phyloP scores from a whole-genome alignment of 2,888 invertebrate species.

The Tinea semifulvella region DNA sequence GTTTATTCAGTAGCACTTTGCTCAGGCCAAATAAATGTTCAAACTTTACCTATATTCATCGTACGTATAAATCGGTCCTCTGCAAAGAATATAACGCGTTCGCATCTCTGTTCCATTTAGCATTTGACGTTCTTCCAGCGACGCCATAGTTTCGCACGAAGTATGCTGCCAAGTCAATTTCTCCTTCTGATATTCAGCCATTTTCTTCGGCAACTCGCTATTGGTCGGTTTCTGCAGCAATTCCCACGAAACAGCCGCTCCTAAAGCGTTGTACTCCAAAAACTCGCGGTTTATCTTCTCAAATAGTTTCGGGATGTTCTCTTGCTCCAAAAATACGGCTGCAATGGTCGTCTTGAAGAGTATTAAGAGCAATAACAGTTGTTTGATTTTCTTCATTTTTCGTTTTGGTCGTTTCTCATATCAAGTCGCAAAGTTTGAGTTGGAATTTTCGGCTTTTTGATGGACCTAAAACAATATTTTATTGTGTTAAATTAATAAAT shows the following conservation, averaged over 20 bases:
- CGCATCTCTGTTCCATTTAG: slow-evolving; percentile 47
- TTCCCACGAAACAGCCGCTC: slow-evolving; percentile 41
- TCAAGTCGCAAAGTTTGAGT: no score
- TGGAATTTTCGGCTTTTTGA: no score
- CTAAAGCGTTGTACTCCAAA: slow-evolving; percentile 35
- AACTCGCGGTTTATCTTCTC: slow-evolving; percentile 37
- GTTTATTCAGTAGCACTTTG: no score
- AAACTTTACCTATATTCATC: slow-evolving; percentile 59
- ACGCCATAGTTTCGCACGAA: slow-evolving; percentile 32
- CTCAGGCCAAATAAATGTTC: background rate
- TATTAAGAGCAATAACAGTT: background rate
- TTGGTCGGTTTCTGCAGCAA: slow-evolving; percentile 34
- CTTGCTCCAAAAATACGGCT: background rate
- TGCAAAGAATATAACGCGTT: slow-evolving; percentile 68
- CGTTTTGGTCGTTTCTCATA: background rate
- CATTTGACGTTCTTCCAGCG: slow-evolving; percentile 27
- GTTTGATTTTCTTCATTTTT: background rate
- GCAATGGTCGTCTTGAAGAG: background rate
- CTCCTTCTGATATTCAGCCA: slow-evolving; percentile 33
- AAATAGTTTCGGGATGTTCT: slow-evolving; percentile 27
- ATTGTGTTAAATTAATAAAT: no score
- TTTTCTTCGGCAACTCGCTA: slow-evolving; percentile 27
- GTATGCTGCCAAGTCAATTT: slow-evolving; percentile 37
- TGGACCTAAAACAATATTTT: no score
- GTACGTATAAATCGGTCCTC: slow-evolving; percentile 67